Base-by-base conservation (phyloP, 2,888 invertebrate genomes). In the Gibbula magus region DNA sequence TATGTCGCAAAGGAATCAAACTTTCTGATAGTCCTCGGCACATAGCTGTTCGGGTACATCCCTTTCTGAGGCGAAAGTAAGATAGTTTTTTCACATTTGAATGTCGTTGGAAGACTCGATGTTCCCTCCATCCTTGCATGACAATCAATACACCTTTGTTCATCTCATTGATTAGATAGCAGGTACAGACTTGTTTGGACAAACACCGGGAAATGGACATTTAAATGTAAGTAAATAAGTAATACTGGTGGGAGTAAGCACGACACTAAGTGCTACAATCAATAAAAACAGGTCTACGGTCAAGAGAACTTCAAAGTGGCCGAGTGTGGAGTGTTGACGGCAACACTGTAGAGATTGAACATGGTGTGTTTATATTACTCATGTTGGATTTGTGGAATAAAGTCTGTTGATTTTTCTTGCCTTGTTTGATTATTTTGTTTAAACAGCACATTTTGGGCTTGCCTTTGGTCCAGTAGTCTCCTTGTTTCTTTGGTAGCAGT, bases 41-140 rank as follows among this genome's bases (percentile, higher is more conserved):
- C 29, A 61, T 61, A 61, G 25, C 13, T 29, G 18, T 29, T 61
- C n/a, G 10, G 61, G 61, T 61, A 61, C 61, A 61, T 61, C 61
- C 22, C 61, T 10, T 1, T 29, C 25, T 61, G 61, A 29, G 61
- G 61, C 13, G 61, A 29, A 29, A 61, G 29, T 25, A 61, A 61
- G 61, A 25, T 29, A 61, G 61, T 61, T 61, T 61, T 61, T 61
- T 61, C 61, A 61, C 61, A 61, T 25, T 29, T 61, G 61, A 61
- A 61, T 25, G 16, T 61, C 0, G 16, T 25, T 13, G 25, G 16
- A 25, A 29, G 61, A 29, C 25, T 25, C 10, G 61, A 29, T 25
- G 61, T 5, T 18, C 13, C 29, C 29, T 25, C 29, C 61, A 61
- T 61, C 61, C 29, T 61, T 61, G 29, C 25, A 29, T 61, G 25